A percentile compares a stretch with the other conserved stretches of the same genome.
These are phyloP conservation scores for Osmerus eperlanus DNA, from an alignment of 2,113 vertebrate genomes.

Conservation along the genomic window DNA sequence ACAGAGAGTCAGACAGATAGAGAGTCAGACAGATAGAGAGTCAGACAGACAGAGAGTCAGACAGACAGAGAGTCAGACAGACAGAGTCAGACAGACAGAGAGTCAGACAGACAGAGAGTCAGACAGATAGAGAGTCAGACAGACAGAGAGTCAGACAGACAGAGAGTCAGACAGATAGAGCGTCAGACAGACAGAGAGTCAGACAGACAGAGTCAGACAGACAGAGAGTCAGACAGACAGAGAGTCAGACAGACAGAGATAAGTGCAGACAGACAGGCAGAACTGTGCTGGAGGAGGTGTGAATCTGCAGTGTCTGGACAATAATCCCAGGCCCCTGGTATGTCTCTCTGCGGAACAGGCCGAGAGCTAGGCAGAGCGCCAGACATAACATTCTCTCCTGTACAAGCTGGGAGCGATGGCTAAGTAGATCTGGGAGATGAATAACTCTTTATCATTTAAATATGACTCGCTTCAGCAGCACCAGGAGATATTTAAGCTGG, in stretches of 20 bases:
- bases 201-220: too few species aligned
- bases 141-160: too few species aligned
- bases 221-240: background rate
- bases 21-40: too few species aligned
- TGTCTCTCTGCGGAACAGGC: too few species aligned
- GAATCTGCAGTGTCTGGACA: too few species aligned
- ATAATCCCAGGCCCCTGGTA: too few species aligned
- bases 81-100: background rate
- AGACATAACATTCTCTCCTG: constrained; percentile 36
- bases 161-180: background rate
- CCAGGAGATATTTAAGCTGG: constrained; percentile 44
- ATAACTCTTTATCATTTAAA: constrained; percentile 59
- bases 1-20: too few species aligned
- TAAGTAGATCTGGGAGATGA: constrained; percentile 27
- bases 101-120: background rate
- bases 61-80: background rate
- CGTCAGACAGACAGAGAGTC: too few species aligned
- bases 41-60: background rate
- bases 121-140: background rate
- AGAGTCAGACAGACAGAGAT: too few species aligned
- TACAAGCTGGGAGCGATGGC: constrained; percentile 36
- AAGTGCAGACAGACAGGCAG: too few species aligned
- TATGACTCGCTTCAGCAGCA: constrained; percentile 46
- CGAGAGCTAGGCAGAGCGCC: background rate
- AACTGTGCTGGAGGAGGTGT: too few species aligned